Base-by-base conservation (phyloP, 2,797 vertebrate species). In the Catamblyrhynchus diadema region DNA sequence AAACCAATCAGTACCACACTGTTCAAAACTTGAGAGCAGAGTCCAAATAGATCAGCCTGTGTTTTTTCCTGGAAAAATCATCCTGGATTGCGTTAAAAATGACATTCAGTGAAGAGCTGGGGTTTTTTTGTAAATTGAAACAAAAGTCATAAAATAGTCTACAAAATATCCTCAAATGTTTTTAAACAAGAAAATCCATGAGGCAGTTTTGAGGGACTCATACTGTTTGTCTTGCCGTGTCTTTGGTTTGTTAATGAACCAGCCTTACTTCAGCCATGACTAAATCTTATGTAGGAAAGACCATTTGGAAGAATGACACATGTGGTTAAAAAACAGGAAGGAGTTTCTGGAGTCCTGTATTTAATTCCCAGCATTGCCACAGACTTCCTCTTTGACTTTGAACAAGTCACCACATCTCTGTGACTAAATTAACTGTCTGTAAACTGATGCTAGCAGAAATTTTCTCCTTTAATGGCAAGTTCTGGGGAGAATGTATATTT, bases 311-410 rank as follows among this genome's bases (percentile, higher is more conserved):
- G 41, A 56, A 71, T 87, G 86, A 87, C 2, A 42, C 20, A 39
- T 93, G 89, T 91, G 82, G 85, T 91, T 93, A 81, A 73, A 81
- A 96, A 87, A 44, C 35, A 93, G 72, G 75, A 88, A 77, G 84
- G 48, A 83, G 32, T 90, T 94, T 96, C 51, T 66, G 73, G 42
- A 87, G 60, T 39, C 73, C 80, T 90, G 64, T 33, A 64, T 93
- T 95, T 86, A 79, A 78, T 96, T 93, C 70, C 80, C 67, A 85
- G 51, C 33, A 60, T 94, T 90, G 62, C 93, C 94, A 92, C 87
- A 90, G 85, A 84, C 71, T 93, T 95, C 81, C 84, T 93, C 27
- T 64, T 65, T 75, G 65, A 93, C 87, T 93, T 81, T 75, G 69
- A 83, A 48, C n/a, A 81, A 92, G 67, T 65, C 59, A 72, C 65